Evolutionary conservation across 2,113 vertebrate species (phyloP), one percentile per base, ranked within the genome.

Genomic region (Hippocampus comes): DNA sequence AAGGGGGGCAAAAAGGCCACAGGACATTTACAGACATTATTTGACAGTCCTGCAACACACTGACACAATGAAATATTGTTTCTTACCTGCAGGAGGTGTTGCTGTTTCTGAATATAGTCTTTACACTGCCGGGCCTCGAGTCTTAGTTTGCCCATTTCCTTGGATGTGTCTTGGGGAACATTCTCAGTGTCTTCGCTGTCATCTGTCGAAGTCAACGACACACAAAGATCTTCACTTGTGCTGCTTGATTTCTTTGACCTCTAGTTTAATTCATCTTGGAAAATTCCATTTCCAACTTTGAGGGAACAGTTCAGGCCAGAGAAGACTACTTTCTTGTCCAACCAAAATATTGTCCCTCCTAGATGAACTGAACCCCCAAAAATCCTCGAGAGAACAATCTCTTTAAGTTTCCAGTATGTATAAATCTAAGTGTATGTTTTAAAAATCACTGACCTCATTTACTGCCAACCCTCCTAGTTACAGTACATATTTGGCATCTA

Each of bases 81-180:
- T 71, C 38, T 38, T 85, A 97, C 97, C 94, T 98, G 96, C 53
- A 97, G 84, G 48, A 97, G 93, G 42, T 95, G 95, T 76, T 99
- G 96, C 69, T 99, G 97, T 53, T 93, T 94, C 87, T 93, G 94
- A 82, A 98, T 97, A 76, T 95, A 96, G 84, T 99, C 96, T 89
- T 94, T 98, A 87, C 95, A 98, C 1, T 96, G 94, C 48, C 95
- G 95, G 83, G 98, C 95, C 90, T 98, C 96, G 69, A 93, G 69
- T 79, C 93, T 94, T 0, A 99, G 89, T 76, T 92, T 94, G 81
- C 94, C 94, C 57, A 94, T 94, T 89, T 98, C 95, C 68, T 95
- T 91, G 8, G 95, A 94, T 68, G 91, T 90, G 79, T 95, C 93
- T 78, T 87, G 92, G 42, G 94, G 90, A 80, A 96, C 94, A 6